Conservation (phyloP, 2,888 invertebrate genomes). For the Catocala sponsa region DNA sequence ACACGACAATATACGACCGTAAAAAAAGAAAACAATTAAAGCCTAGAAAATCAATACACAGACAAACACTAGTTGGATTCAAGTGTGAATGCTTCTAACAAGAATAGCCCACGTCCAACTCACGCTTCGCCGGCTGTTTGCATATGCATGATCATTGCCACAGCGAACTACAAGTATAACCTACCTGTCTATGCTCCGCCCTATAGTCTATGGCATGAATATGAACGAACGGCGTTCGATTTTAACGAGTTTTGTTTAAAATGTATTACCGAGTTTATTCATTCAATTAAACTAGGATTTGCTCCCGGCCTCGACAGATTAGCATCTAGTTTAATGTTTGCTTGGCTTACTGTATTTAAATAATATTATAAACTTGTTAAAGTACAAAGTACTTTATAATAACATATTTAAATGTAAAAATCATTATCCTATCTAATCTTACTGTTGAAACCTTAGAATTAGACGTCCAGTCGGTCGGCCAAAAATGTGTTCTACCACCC, state of each 20-base stretch:
- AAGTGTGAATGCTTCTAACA: conserved; percentile 26
- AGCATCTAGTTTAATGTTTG: too few relatives aligned
- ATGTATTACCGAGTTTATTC: not conserved
- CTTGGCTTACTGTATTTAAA: too few relatives aligned
- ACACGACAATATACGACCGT: too few relatives aligned
- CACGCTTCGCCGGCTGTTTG: conserved; percentile 23
- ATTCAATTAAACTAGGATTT: not conserved
- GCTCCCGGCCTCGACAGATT: too few relatives aligned
- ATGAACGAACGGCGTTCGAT: conserved; percentile 9
- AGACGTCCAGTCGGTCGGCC: too few relatives aligned
- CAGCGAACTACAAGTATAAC: conserved; percentile 12
- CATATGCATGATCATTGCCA: conserved; percentile 30
- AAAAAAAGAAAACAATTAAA: not conserved
- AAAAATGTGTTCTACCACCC: too few relatives aligned
- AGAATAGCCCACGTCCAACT: conserved; percentile 27
- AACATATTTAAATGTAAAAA: too few relatives aligned
- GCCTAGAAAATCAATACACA: not conserved
- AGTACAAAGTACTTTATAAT: too few relatives aligned
- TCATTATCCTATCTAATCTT: too few relatives aligned
- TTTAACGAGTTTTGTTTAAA: conserved; percentile 20
- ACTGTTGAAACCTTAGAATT: too few relatives aligned
- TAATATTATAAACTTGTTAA: conserved; percentile 1
- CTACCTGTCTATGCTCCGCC: conserved; percentile 20
- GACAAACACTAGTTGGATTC: conserved; percentile 20
- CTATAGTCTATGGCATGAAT: conserved; percentile 17